Percentiles rank a stretch among this genome's conserved stretches.
These are phyloP conservation scores for Tylochromis polylepis DNA, from an alignment of 2,113 vertebrate species.

Conservation along the genomic window DNA sequence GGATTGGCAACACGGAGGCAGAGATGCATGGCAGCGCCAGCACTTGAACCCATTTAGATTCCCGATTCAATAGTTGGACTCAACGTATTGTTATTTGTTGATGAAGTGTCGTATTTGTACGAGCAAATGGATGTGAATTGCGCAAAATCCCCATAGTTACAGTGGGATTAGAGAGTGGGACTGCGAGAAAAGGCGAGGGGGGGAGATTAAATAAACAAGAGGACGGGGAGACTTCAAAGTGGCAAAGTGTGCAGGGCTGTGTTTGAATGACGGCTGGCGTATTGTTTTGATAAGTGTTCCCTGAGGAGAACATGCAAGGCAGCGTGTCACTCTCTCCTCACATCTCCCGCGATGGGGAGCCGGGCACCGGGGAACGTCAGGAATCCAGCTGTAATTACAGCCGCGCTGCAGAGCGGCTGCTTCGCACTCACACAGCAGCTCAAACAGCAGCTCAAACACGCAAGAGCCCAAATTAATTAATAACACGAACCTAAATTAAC, in stretches of 20 bases:
- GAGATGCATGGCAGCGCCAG: constrained; percentile 56
- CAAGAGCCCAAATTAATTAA: constrained; percentile 11
- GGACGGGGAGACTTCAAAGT: constrained; percentile 52
- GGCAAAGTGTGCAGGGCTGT: constrained; percentile 32
- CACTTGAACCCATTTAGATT: constrained; percentile 43
- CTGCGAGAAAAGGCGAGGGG: neutral
- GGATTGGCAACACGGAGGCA: constrained; percentile 73
- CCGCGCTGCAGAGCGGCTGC: neutral
- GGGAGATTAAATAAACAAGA: constrained; percentile 48
- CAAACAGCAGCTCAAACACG: neutral
- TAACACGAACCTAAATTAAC: constrained; percentile 43
- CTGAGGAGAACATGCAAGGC: constrained; percentile 50
- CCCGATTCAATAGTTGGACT: constrained; percentile 31
- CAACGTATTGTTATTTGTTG: constrained; percentile 54
- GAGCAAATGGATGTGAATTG: constrained; percentile 37
- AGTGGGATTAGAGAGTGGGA: constrained; percentile 29
- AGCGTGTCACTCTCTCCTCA: constrained; percentile 47
- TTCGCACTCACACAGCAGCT: neutral
- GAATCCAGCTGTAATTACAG: constrained; percentile 30
- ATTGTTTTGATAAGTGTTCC: constrained; percentile 70
- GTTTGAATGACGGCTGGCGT: constrained; percentile 58
- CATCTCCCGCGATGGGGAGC: constrained; percentile 36
- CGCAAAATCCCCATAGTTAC: constrained; percentile 39
- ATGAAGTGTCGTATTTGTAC: constrained; percentile 43
- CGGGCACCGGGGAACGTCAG: constrained; percentile 12